Conservation (phyloP, 2,888 invertebrate species). For the Uloborus plumipes region DNA sequence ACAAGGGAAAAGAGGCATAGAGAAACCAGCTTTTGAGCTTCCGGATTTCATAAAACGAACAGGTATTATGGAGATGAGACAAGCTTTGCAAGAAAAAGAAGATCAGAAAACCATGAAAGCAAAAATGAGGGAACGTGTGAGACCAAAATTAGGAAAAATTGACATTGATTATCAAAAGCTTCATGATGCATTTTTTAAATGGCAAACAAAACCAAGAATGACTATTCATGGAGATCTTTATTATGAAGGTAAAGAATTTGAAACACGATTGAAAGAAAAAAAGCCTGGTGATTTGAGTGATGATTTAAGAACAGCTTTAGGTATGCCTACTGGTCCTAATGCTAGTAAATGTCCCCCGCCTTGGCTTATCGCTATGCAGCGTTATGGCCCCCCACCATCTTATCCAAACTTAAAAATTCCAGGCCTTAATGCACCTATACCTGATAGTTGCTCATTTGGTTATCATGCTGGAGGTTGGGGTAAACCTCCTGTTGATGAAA, state of each 20-base stretch:
- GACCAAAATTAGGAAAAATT: constrained; percentile 98
- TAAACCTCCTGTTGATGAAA: constrained; percentile 98
- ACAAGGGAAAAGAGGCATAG: constrained; percentile 98
- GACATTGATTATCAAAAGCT: constrained; percentile 99
- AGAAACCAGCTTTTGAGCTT: constrained; percentile 97
- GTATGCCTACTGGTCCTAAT: constrained; percentile 96
- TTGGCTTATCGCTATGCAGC: constrained; percentile 96
- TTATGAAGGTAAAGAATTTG: constrained; percentile 99
- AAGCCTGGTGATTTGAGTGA: constrained; percentile 98
- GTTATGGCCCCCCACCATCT: constrained; percentile 98
- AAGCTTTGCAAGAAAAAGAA: constrained; percentile 97
- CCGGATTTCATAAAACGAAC: constrained; percentile 99
- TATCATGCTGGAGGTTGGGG: constrained; percentile 99
- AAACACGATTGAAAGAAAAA: constrained; percentile 96
- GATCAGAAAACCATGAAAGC: constrained; percentile 94
- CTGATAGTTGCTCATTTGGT: constrained; percentile 96
- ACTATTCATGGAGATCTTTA: constrained; percentile 98
- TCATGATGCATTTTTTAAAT: constrained; percentile 99
- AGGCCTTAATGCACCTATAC: constrained; percentile 93
- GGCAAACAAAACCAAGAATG: constrained; percentile 99
- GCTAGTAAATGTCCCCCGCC: constrained; percentile 83
- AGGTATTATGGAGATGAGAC: constrained; percentile 99
- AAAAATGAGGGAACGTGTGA: constrained; percentile 95
- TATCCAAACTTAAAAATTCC: constrained; percentile 88
- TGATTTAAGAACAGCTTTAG: constrained; percentile 94